Evolutionary conservation across 2,888 invertebrate species (phyloP), one percentile per base, ranked within the genome.

Genomic region (Eilema griseolum): DNA sequence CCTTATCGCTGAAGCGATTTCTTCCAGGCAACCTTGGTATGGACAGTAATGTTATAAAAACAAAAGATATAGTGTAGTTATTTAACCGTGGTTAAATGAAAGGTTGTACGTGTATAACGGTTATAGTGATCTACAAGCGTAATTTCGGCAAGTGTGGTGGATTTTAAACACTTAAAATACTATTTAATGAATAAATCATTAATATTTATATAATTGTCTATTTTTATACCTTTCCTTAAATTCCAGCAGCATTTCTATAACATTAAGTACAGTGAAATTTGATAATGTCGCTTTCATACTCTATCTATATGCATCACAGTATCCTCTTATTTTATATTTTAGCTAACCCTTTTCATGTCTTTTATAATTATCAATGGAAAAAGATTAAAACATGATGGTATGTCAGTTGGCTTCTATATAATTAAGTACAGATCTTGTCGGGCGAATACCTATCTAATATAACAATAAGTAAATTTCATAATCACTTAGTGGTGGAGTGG

Each of bases 181-280:
- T 16, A 24, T 33, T 41, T 24, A 24, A 16, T n/a, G 23, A 62
- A 0, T 24, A 37, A 37, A 61, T 33, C 16, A 37, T 14, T 33
- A 20, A 14, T 20, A 46, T 23, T 33, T 62, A 41, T 26, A 24
- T 24, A 12, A 24, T 41, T 62, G n/a, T 56, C 24, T 61, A 52
- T 37, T 62, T 56, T 62, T 31, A 11, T 66, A 11, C 46, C 7
- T 26, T 41, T 28, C 46, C 66, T 62, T n/a, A 65, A 68, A 52
- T 69, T 63, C 66, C 62, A 61, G 63, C 37, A 62, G 59, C 60
- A 69, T 59, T 64, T 31, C 37, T 41, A 41, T 62, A 67, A 62
- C 56, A 41, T 57, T 57, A 57, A 63, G 62, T 60, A 37, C 62
- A 28, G 12, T 41, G 31, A 59, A 33, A 60, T 23, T 14, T 52